Evolutionary conservation across 2,113 vertebrate genomes (phyloP).

Genomic region (Arizona elegans): DNA sequence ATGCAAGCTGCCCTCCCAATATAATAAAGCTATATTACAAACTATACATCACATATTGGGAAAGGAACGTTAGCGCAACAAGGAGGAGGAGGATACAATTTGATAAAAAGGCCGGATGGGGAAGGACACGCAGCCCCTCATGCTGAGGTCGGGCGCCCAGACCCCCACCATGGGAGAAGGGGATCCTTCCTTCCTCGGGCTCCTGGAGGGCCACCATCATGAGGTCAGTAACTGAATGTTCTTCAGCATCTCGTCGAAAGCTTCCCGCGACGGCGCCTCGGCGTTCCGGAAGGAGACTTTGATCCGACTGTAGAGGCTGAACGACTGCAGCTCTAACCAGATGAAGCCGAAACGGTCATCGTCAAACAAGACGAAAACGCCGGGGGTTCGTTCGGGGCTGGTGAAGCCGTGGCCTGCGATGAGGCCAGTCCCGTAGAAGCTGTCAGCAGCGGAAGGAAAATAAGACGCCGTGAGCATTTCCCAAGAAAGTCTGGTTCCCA

Average conservation of each 20-base stretch:
- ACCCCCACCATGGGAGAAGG: conserved; percentile 2
- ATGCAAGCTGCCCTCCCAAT: conserved; percentile 41
- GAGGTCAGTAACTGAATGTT: conserved; percentile 93
- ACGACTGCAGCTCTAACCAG: conserved; percentile 97
- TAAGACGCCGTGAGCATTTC: not conserved
- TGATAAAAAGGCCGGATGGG: conserved; percentile 54
- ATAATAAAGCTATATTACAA: conserved; percentile 35
- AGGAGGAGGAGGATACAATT: conserved; percentile 18
- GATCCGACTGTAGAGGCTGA: conserved; percentile 95
- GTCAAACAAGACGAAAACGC: conserved; percentile 91
- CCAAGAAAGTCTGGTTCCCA: not conserved
- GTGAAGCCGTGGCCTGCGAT: conserved; percentile 96
- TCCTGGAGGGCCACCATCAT: conserved; percentile 64
- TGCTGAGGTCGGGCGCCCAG: conserved; percentile 40
- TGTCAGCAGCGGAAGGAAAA: conserved; percentile 42
- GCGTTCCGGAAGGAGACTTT: conserved; percentile 86
- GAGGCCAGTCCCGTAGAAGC: conserved; percentile 93
- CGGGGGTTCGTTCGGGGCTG: conserved; percentile 91
- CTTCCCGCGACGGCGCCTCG: conserved; percentile 82
- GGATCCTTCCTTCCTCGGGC: conserved; percentile 40
- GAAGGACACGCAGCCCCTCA: conserved; percentile 71
- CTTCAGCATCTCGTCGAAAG: conserved; percentile 93
- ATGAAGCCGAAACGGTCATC: conserved; percentile 95
- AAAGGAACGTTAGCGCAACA: conserved; percentile 13
- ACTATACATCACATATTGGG: conserved; percentile 21